Conservation (phyloP, 2,797 vertebrate species). For the Menidia menidia region DNA sequence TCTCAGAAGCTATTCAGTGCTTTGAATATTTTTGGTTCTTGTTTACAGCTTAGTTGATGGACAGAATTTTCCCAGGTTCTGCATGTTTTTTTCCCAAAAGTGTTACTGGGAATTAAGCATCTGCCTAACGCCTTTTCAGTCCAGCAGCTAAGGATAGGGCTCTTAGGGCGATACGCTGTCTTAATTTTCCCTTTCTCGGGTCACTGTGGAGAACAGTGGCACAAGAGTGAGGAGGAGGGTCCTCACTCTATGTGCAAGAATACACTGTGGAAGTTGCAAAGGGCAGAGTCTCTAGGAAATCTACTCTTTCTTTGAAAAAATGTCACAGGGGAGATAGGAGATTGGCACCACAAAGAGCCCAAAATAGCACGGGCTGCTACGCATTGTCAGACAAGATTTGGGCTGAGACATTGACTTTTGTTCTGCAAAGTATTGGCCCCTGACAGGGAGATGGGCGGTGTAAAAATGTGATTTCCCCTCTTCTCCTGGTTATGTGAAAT, state of each 20-base stretch:
- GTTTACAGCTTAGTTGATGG: conserved; percentile 43
- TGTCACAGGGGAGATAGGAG: conserved; percentile 98
- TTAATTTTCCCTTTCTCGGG: conserved; percentile 86
- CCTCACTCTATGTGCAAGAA: conserved; percentile 89
- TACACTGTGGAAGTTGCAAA: conserved; percentile 97
- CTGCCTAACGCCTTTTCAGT: conserved; percentile 76
- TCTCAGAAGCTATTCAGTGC: neutral
- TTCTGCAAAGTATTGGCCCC: conserved; percentile 92
- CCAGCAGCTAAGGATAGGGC: conserved; percentile 75
- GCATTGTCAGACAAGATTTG: conserved; percentile 99
- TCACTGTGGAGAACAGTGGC: conserved; percentile 83
- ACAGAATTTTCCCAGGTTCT: conserved; percentile 73
- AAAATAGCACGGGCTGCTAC: conserved; percentile 98
- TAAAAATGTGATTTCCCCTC: conserved; percentile 91
- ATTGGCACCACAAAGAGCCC: conserved; percentile 99
- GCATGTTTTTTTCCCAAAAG: conserved; percentile 68
- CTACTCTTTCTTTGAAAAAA: conserved; percentile 99
- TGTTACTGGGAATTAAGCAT: conserved; percentile 79
- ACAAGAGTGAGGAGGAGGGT: conserved; percentile 88
- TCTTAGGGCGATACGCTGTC: conserved; percentile 89
- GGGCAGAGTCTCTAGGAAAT: conserved; percentile 99
- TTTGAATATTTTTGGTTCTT: conserved; percentile 29
- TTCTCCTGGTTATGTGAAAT: conserved; percentile 88
- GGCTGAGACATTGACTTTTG: conserved; percentile 99
- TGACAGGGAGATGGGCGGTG: conserved; percentile 94